These are phyloP conservation scores for Cephus rjabovi DNA, from an alignment of 2,888 invertebrate genomes.

Conservation along the genomic window DNA sequence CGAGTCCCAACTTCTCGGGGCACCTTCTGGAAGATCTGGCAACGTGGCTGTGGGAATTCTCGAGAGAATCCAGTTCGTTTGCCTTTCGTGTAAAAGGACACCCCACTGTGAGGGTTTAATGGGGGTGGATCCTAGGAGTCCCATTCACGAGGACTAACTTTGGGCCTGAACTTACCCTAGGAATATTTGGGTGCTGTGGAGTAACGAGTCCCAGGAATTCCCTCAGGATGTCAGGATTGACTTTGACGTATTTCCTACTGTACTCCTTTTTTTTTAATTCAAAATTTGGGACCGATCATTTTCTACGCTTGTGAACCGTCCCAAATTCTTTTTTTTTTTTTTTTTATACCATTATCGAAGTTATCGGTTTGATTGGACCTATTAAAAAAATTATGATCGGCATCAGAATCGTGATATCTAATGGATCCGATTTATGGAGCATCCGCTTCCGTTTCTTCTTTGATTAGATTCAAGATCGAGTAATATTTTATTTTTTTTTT, in stretches of 20 bases:
- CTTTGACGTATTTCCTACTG: conserved; percentile 20
- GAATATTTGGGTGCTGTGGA: background rate
- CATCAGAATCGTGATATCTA: background rate
- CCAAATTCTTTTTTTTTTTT: background rate
- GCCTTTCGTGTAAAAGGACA: conserved; percentile 43
- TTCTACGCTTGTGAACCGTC: background rate
- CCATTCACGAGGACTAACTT: conserved; percentile 38
- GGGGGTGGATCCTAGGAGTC: conserved; percentile 47
- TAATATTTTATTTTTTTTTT: background rate
- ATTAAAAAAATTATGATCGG: background rate
- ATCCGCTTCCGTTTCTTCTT: background rate
- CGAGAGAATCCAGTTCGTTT: conserved; percentile 42
- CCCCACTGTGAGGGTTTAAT: conserved; percentile 58
- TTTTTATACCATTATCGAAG: background rate
- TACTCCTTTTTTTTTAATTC: background rate
- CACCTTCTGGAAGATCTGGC: conserved; percentile 36
- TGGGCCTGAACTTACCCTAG: background rate
- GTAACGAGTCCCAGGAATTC: background rate
- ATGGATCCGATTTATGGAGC: background rate
- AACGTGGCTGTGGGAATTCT: conserved; percentile 38
- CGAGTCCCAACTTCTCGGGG: background rate
- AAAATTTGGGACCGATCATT: background rate
- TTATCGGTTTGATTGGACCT: background rate
- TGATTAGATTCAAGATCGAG: background rate
- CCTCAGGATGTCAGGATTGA: conserved; percentile 19